A percentile compares a stretch with the other conserved stretches of the same genome.
Evolutionary conservation across 2,797 vertebrate genomes (phyloP).

Genomic region (Lates japonicus): DNA sequence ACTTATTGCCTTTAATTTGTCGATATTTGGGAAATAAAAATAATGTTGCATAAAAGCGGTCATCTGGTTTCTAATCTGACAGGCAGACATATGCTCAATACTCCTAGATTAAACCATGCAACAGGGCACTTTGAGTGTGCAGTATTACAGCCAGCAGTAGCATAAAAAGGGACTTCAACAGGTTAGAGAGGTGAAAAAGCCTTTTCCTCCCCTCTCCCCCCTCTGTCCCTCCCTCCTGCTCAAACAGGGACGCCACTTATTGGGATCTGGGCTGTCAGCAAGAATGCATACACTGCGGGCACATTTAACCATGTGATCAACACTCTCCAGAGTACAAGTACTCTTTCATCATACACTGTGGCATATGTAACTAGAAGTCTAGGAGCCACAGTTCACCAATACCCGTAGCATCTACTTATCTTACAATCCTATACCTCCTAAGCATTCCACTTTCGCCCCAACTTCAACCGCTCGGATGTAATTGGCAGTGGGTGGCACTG

Average conservation of each 20-base stretch:
- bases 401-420: constrained; percentile 47
- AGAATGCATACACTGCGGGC: constrained; percentile 44
- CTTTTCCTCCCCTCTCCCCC: constrained; percentile 2
- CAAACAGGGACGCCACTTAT: constrained; percentile 69
- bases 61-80: constrained; percentile 46
- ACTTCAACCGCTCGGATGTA: constrained; percentile 45
- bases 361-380: constrained; percentile 38
- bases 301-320: constrained; percentile 38
- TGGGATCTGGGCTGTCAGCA: constrained; percentile 71
- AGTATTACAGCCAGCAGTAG: constrained; percentile 46
- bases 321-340: constrained; percentile 18
- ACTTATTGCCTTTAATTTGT: constrained; percentile 16
- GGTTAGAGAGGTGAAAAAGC: constrained; percentile 63
- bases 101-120: constrained; percentile 61
- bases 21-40: constrained; percentile 46
- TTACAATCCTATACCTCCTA: constrained; percentile 32
- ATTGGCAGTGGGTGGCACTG: constrained; percentile 44
- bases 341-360: constrained; percentile 25
- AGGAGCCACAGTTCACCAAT: not conserved
- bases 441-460: constrained; percentile 33
- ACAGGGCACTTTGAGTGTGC: constrained; percentile 34
- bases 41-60: constrained; percentile 47
- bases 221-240: constrained; percentile 26
- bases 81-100: constrained; percentile 34
- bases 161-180: constrained; percentile 49